These are phyloP conservation scores for Tryphoninae sp. DNA, from an alignment of 2,888 invertebrate genomes.

Conservation along the genomic window DNA sequence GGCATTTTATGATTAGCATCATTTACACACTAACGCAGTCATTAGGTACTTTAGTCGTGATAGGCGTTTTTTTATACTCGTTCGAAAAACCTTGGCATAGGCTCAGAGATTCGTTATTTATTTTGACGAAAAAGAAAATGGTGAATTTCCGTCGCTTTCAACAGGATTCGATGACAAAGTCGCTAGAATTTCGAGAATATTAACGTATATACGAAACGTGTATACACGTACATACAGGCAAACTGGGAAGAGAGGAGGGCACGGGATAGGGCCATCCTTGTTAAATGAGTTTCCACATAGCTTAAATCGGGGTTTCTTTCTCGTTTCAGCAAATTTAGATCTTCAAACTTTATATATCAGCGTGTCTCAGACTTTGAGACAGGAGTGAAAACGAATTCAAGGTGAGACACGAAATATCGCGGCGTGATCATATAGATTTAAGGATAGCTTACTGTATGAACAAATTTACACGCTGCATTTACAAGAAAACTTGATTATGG, in stretches of 20 bases:
- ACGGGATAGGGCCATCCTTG: constrained; percentile 79
- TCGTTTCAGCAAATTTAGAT: constrained; percentile 84
- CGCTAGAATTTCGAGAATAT: constrained; percentile 7
- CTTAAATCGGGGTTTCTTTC: constrained; percentile 81
- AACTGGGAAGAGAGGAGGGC: constrained; percentile 77
- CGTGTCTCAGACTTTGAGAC: constrained; percentile 84
- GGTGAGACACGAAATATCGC: constrained; percentile 82
- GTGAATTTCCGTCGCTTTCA: neutral
- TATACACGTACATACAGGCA: constrained; percentile 71
- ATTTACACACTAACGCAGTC: constrained; percentile 18
- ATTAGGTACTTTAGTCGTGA: constrained; percentile 40
- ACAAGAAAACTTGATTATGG: constrained; percentile 33
- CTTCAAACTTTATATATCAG: constrained; percentile 83
- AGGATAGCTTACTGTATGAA: constrained; percentile 78
- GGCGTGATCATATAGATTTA: constrained; percentile 78
- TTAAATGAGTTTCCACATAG: constrained; percentile 74
- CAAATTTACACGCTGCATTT: constrained; percentile 77
- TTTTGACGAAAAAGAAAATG: neutral
- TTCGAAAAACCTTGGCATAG: neutral
- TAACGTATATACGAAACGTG: neutral
- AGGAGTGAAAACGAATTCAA: constrained; percentile 83
- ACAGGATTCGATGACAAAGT: constrained; percentile 61
- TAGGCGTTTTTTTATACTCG: constrained; percentile 23
- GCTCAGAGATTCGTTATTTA: neutral
- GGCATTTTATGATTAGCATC: neutral